Evolutionary conservation across 2,888 invertebrate genomes (phyloP), one percentile per base, ranked within the genome.

Genomic region (Volucella inflata): DNA sequence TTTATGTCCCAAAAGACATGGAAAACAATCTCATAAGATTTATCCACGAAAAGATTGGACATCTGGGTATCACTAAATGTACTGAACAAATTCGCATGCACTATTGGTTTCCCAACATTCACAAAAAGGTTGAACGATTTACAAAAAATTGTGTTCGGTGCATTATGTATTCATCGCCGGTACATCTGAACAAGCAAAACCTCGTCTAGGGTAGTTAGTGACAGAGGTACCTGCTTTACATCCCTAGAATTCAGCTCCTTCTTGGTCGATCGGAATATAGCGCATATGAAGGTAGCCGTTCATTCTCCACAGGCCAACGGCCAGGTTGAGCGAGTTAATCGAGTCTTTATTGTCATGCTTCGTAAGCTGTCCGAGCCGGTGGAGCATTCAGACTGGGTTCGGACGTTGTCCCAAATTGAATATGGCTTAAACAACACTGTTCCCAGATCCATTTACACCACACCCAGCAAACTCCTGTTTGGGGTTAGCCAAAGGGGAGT

Each of bases 81-180:
- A 60, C n/a, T 40, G 71, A 78, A 44, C 14, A 67, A n/a, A 11
- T 82, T 11, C 64, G 59, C 16, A 16, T 88, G 42, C 80, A 87
- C 10, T 93, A 91, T 85, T 92, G 91, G 91, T 92, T 92, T 72
- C 90, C 90, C 0, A 88, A 88, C 11, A 90, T 92, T 90, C 87
- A n/a, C n/a, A n/a, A n/a, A n/a, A n/a, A n/a, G n/a, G n/a, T n/a
- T n/a, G n/a, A n/a, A n/a, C n/a, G n/a, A 88, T n/a, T n/a, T n/a
- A n/a, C n/a, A n/a, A n/a, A n/a, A n/a, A n/a, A n/a, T n/a, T n/a
- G n/a, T n/a, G n/a, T n/a, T n/a, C n/a, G n/a, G n/a, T n/a, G n/a
- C n/a, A n/a, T n/a, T 6, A 16, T 87, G 0, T 89, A 75, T 48
- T 90, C 90, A 53, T 87, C 88, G 16, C 91, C 92, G 79, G 55